phyloP scores from a whole-genome alignment of 2,113 vertebrate genomes.

The Chionodraco myersi region DNA sequence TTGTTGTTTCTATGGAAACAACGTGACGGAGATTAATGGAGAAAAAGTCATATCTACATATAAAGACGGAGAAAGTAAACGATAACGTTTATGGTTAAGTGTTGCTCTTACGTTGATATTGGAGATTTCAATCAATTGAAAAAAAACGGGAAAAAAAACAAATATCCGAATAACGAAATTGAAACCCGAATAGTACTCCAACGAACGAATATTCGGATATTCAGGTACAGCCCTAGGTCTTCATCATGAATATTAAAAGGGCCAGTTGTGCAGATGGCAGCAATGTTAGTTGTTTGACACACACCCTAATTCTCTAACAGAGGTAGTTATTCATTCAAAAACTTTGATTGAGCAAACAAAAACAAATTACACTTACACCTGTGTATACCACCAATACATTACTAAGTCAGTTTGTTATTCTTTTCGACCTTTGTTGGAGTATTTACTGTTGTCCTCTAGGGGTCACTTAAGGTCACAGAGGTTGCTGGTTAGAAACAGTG shows the following conservation, averaged over 20 bases:
- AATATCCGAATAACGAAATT: no score
- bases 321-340: background rate
- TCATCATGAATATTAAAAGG: conserved; percentile 17
- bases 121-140: no score
- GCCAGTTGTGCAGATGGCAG: background rate
- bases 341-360: background rate
- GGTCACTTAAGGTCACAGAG: background rate
- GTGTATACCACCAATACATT: background rate
- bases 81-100: no score
- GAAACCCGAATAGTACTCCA: no score
- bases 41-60: no score
- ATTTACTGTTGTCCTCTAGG: background rate
- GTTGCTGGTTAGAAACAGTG: background rate
- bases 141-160: no score
- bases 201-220: no score
- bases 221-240: background rate
- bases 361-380: background rate
- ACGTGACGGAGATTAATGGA: no score
- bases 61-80: no score
- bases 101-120: no score
- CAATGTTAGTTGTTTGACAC: conserved; percentile 5
- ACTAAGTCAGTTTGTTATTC: background rate
- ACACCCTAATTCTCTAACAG: background rate
- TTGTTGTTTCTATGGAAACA: no score
- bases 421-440: background rate